These are phyloP conservation scores for Peromyscus nudipes DNA, from an alignment of 2,797 vertebrate species.

Conservation along the genomic window DNA sequence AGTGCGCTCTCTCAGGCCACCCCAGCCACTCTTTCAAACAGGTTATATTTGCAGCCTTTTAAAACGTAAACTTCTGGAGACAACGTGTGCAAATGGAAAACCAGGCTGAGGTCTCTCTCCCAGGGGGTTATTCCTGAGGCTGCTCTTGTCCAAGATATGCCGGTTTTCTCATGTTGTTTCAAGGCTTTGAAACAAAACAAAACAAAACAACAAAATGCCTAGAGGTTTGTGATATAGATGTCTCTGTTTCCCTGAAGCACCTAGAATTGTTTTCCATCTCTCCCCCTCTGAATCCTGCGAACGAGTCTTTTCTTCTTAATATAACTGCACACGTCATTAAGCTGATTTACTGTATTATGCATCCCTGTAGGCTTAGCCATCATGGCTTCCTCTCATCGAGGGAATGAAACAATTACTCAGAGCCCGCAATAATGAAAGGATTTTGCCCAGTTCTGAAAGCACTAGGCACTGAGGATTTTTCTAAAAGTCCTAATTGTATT, in stretches of 20 bases:
- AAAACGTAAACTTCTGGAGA: slow-evolving; percentile 68
- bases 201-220: not conserved
- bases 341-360: slow-evolving; percentile 69
- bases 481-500: slow-evolving; percentile 73
- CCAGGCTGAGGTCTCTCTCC: slow-evolving; percentile 47
- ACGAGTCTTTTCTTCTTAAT: slow-evolving; percentile 58
- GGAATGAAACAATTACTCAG: slow-evolving; percentile 72
- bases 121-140: slow-evolving; percentile 44
- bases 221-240: slow-evolving; percentile 68
- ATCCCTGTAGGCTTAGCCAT: slow-evolving; percentile 66
- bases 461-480: slow-evolving; percentile 46
- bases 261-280: slow-evolving; percentile 53
- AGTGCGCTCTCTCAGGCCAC: not conserved
- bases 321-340: slow-evolving; percentile 71
- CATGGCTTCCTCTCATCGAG: slow-evolving; percentile 58
- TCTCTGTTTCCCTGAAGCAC: slow-evolving; percentile 70
- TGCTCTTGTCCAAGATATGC: slow-evolving; percentile 70
- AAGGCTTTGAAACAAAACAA: slow-evolving; percentile 60
- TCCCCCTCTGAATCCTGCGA: slow-evolving; percentile 16
- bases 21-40: slow-evolving; percentile 18
- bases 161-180: slow-evolving; percentile 69
- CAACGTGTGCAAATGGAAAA: slow-evolving; percentile 66
- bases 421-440: slow-evolving; percentile 50
- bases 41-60: slow-evolving; percentile 53
- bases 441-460: slow-evolving; percentile 65